Conservation (phyloP, 2,113 vertebrate genomes). For the Oncorhynchus keta region DNA sequence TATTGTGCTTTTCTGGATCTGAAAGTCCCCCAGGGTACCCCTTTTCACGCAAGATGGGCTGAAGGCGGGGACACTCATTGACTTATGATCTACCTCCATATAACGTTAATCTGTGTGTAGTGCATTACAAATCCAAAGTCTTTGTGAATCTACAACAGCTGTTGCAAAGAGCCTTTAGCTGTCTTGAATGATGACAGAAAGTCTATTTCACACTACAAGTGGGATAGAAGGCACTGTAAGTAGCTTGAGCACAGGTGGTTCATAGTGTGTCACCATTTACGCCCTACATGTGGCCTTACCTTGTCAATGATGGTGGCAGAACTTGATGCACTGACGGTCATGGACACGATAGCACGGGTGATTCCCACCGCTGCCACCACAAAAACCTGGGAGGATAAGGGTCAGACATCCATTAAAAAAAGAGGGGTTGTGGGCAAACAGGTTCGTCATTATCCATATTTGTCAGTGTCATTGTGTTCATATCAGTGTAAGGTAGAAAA, state of each 20-base stretch:
- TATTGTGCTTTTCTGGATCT: no score
- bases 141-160: neutral
- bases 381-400: slow-evolving; percentile 80
- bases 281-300: slow-evolving; percentile 68
- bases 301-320: slow-evolving; percentile 96
- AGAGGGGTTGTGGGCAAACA: neutral
- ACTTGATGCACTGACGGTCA: slow-evolving; percentile 94
- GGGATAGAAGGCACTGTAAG: neutral
- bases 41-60: no score
- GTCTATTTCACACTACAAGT: neutral
- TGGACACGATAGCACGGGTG: slow-evolving; percentile 91
- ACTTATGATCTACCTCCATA: no score
- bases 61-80: no score
- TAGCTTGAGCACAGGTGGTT: neutral
- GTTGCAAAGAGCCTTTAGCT: neutral
- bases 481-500: neutral
- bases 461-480: no score
- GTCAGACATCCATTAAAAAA: no score
- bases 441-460: no score
- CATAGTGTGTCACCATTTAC: neutral
- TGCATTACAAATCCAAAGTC: neutral
- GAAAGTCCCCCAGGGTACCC: no score
- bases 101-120: neutral
- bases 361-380: slow-evolving; percentile 96
- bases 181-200: neutral